Conservation (phyloP, 2,113 vertebrate species). For the Phalacrocorax carbo region DNA sequence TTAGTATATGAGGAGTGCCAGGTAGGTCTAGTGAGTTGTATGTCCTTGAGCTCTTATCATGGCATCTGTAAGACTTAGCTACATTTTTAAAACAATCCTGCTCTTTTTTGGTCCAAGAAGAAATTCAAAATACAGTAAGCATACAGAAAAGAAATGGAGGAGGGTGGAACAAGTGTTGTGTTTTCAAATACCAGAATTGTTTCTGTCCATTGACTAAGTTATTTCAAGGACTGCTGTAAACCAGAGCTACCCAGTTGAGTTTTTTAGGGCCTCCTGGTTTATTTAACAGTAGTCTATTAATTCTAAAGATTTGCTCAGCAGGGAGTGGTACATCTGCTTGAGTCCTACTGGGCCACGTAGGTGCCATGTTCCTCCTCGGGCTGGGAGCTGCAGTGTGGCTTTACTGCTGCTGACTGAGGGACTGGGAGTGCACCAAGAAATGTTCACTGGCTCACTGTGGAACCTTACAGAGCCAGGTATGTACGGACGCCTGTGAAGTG, state of each 20-base stretch:
- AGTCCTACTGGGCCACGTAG: neutral
- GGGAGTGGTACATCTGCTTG: neutral
- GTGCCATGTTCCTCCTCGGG: neutral
- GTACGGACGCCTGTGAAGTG: fast-evolving
- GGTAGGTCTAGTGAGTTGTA: neutral
- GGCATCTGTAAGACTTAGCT: neutral
- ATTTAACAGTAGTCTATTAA: neutral
- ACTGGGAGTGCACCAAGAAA: too few relatives aligned
- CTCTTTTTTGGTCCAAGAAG: neutral
- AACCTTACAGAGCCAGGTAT: neutral
- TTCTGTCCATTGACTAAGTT: neutral
- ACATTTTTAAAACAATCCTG: neutral
- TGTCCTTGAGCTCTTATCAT: neutral
- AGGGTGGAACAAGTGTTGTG: neutral
- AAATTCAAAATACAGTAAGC: neutral
- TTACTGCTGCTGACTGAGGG: neutral
- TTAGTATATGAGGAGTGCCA: neutral
- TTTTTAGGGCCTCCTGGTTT: neutral
- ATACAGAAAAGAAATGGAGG: neutral
- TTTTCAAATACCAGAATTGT: neutral
- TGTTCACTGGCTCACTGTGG: neutral
- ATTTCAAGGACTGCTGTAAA: neutral
- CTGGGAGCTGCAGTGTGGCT: neutral
- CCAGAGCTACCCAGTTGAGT: neutral
- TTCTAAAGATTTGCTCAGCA: neutral